Evolutionary conservation across 1,140 invertebrate genomes (phyloP).

Genomic region (Drosophila bipectinata): DNA sequence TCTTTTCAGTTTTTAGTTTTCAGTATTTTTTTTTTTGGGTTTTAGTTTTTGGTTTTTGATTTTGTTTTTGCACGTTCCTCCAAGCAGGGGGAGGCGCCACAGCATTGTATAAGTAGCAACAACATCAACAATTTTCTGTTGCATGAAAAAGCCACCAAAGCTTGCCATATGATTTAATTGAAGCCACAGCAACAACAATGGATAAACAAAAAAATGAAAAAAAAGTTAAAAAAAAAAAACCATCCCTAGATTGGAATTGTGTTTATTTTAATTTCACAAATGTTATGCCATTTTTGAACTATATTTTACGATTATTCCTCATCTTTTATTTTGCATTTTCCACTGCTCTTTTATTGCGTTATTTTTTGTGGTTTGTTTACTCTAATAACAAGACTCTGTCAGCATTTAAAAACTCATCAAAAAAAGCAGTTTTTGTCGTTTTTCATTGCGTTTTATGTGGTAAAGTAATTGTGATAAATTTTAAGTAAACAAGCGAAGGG

Average conservation of each 20-base stretch:
- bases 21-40: neutral
- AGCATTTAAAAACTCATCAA: slow-evolving; percentile 72
- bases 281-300: slow-evolving; percentile 66
- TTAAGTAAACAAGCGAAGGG: slow-evolving; percentile 48
- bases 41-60: slow-evolving; percentile 36
- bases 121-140: slow-evolving; percentile 58
- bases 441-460: slow-evolving; percentile 38
- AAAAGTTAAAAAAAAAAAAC: neutral
- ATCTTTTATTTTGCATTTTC: slow-evolving; percentile 40
- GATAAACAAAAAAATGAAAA: neutral
- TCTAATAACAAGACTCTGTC: slow-evolving; percentile 57
- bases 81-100: slow-evolving; percentile 20
- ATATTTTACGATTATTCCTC: slow-evolving; percentile 46
- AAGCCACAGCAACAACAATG: slow-evolving; percentile 44
- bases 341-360: slow-evolving; percentile 48
- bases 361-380: slow-evolving; percentile 51
- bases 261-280: slow-evolving; percentile 75
- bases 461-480: slow-evolving; percentile 73
- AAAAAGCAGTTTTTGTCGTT: slow-evolving; percentile 41
- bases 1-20: slow-evolving; percentile 53
- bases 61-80: slow-evolving; percentile 58
- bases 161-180: slow-evolving; percentile 73
- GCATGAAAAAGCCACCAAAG: slow-evolving; percentile 49
- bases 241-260: slow-evolving; percentile 45
- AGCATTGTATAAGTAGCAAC: slow-evolving; percentile 71